Evolutionary conservation across 2,797 vertebrate species (phyloP), one percentile per base, ranked within the genome.

Genomic region (Loriculus beryllinus): DNA sequence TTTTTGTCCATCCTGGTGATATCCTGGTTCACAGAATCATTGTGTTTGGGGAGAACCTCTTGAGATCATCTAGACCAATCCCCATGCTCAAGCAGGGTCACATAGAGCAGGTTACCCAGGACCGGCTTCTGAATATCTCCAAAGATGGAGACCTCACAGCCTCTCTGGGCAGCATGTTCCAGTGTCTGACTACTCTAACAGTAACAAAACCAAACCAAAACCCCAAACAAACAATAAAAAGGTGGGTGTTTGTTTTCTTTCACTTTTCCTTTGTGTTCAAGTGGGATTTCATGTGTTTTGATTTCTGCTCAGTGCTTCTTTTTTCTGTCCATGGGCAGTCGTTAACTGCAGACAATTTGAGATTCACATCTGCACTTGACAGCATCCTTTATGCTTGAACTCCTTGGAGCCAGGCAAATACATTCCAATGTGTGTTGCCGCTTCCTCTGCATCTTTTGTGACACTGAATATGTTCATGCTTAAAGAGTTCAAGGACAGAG

Each of bases 381-480:
- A 47, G 31, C 10, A 29, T 81, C 49, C 2, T 9, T 85, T 75
- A 42, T 51, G 6, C 21, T 63, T 86, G 79, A 86, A 63, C 39
- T 49, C 64, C 60, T 64, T 82, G 76, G 20, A 91, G 25, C 6
- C 31, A 69, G 62, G 47, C 82, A 94, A 22, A 91, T 78, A 25
- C 4, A 65, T 90, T 94, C 20, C 56, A 48, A 6, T 43, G 35
- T 81, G 39, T 75, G 45, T 57, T 74, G 12, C 39, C n/a, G 89
- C 35, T 75, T 90, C 40, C 29, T 70, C 28, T 74, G 15, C 37
- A 39, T 69, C n/a, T 93, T 81, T 93, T 92, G 22, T 96, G 77
- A 33, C 9, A 22, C 14, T 67, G 47, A 82, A 4, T 89, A 17
- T 65, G 12, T 56, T 92, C 33, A 21, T 1, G 6, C n/a, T 83